These are phyloP conservation scores for Pimephales promelas DNA, from an alignment of 2,113 vertebrate genomes.

Conservation along the genomic window DNA sequence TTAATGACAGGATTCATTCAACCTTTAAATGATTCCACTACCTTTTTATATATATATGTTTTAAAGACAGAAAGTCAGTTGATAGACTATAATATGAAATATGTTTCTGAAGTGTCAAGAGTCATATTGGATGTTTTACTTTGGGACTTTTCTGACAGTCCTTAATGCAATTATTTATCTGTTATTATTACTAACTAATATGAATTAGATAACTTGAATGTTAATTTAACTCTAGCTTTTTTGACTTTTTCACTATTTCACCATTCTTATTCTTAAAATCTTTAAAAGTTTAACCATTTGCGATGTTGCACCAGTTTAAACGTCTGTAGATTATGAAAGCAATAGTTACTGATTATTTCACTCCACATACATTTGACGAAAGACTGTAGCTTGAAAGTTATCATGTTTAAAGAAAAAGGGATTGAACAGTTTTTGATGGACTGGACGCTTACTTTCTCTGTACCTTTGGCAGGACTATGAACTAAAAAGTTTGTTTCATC, in stretches of 20 bases:
- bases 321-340: slow-evolving; percentile 14
- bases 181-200: not conserved
- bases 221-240: slow-evolving; percentile 10
- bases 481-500: not conserved
- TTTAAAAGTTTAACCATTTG: slow-evolving; percentile 12
- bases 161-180: slow-evolving; percentile 19
- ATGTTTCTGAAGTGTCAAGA: not conserved
- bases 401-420: slow-evolving; percentile 38
- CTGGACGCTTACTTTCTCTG: slow-evolving; percentile 23
- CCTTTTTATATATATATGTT: not conserved
- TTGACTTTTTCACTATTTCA: no score
- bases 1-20: not conserved
- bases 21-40: not conserved
- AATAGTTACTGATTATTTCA: slow-evolving; percentile 28
- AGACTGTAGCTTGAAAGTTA: slow-evolving; percentile 26
- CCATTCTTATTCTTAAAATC: not conserved
- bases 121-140: slow-evolving; percentile 27
- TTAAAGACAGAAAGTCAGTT: not conserved
- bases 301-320: slow-evolving; percentile 29
- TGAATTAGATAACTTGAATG: slow-evolving; percentile 15
- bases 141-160: slow-evolving; percentile 53
- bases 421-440: slow-evolving; percentile 26
- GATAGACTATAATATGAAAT: not conserved
- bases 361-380: not conserved
- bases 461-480: not conserved